These are phyloP conservation scores for Tauraco hartlaubi DNA, from an alignment of 2,797 vertebrate genomes.

Conservation along the genomic window DNA sequence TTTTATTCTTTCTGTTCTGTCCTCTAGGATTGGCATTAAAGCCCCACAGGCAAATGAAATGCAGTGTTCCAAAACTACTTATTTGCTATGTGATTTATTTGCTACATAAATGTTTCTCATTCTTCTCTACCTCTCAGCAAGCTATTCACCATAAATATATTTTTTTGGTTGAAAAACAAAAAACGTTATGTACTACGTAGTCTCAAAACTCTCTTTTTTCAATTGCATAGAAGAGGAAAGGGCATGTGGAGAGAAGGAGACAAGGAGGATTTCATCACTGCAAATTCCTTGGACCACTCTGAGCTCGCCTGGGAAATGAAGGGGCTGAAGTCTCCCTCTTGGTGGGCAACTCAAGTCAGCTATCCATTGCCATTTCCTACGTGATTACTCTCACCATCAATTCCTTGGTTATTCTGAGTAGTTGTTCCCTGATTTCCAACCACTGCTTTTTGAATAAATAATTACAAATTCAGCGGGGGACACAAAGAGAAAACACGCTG, in stretches of 20 bases:
- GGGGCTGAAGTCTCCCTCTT: background rate
- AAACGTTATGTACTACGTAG: background rate
- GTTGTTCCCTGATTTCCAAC: background rate
- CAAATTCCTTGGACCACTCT: background rate
- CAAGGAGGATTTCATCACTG: background rate
- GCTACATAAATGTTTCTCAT: slow-evolving; percentile 8
- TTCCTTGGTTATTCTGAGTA: background rate
- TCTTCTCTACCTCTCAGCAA: slow-evolving; percentile 37
- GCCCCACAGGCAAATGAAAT: slow-evolving; percentile 30
- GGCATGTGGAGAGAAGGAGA: background rate
- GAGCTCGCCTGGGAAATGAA: background rate
- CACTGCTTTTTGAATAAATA: background rate
- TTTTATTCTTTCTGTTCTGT: slow-evolving; percentile 41
- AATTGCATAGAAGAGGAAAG: background rate
- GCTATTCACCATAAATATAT: background rate
- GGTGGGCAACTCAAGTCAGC: fast-evolving
- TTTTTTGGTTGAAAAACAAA: background rate
- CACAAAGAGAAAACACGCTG: background rate
- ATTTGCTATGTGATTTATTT: slow-evolving; percentile 42
- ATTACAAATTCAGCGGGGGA: background rate
- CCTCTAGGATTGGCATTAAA: slow-evolving; percentile 34
- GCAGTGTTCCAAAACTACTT: slow-evolving; percentile 24
- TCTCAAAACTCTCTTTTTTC: background rate
- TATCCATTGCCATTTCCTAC: background rate
- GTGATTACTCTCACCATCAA: background rate